Percentiles rank a stretch among this genome's conserved stretches.
These are phyloP conservation scores for Lepidotrigona ventralis DNA, from an alignment of 1,140 invertebrate species.

Conservation along the genomic window DNA sequence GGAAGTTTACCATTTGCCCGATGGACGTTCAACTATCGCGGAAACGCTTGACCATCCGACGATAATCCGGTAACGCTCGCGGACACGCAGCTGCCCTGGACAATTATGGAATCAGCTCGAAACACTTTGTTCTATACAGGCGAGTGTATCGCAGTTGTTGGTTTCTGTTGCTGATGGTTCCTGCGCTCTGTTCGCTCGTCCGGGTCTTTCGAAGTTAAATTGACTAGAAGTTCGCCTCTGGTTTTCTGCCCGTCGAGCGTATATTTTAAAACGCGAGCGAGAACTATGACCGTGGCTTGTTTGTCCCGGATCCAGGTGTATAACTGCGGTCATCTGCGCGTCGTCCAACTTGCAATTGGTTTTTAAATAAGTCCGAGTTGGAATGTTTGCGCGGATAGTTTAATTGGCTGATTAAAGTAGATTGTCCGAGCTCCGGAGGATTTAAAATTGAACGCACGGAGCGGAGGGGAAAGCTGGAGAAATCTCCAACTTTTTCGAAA, in stretches of 20 bases:
- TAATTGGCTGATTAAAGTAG: background rate
- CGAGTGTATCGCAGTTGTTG: background rate
- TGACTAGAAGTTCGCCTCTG: background rate
- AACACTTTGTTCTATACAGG: constrained; percentile 2
- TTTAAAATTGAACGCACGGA: background rate
- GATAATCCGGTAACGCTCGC: constrained; percentile 15
- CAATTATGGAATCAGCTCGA: constrained; percentile 17
- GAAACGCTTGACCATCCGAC: background rate
- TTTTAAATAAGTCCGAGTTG: background rate
- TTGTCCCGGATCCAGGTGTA: background rate
- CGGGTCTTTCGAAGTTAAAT: constrained; percentile 15
- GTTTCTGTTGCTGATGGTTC: background rate
- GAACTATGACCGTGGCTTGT: background rate
- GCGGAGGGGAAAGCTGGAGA: too few species aligned
- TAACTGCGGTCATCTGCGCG: background rate
- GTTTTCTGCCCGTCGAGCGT: background rate
- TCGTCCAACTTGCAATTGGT: background rate
- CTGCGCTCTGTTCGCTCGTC: background rate
- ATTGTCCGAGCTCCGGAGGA: background rate
- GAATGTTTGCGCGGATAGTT: background rate
- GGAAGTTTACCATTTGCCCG: constrained; percentile 3
- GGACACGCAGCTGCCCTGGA: constrained; percentile 4
- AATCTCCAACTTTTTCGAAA: too few species aligned
- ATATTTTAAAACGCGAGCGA: background rate
- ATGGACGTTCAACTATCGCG: background rate